phyloP scores from a whole-genome alignment of 2,888 invertebrate species.

The Ectemnius cavifrons region DNA sequence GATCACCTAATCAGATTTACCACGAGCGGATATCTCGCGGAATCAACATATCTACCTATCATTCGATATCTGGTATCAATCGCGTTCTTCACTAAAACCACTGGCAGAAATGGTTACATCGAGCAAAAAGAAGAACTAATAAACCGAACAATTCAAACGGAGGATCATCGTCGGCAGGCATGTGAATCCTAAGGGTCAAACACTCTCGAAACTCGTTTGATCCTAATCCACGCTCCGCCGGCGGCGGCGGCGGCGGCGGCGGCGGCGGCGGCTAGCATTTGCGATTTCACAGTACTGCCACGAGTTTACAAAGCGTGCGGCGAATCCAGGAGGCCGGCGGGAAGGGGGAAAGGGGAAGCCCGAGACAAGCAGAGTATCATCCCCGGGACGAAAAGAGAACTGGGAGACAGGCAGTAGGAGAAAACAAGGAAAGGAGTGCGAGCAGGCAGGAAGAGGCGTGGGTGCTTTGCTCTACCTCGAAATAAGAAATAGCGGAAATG shows the following conservation, averaged over 20 bases:
- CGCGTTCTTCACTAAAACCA: background rate
- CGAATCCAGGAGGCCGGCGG: slow-evolving; percentile 27
- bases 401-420: background rate
- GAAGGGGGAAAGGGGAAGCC: background rate
- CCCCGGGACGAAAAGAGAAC: slow-evolving; percentile 17
- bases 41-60: too few relatives aligned
- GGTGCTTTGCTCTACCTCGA: slow-evolving; percentile 2
- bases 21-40: too few relatives aligned
- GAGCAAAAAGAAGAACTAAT: background rate
- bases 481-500: background rate
- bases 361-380: background rate
- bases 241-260: background rate
- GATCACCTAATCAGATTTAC: too few relatives aligned
- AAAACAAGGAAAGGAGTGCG: background rate
- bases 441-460: background rate
- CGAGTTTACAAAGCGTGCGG: slow-evolving; percentile 38
- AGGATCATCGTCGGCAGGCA: background rate
- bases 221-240: slow-evolving; percentile 31
- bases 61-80: background rate
- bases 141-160: background rate
- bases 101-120: background rate
- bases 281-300: slow-evolving; percentile 31
- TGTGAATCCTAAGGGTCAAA: slow-evolving; percentile 22
- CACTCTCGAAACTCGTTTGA: slow-evolving; percentile 47
- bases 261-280: slow-evolving; percentile 7